Evolutionary conservation across 2,113 vertebrate species (phyloP), one percentile per base, ranked within the genome.

Genomic region (Galeopterus variegatus): DNA sequence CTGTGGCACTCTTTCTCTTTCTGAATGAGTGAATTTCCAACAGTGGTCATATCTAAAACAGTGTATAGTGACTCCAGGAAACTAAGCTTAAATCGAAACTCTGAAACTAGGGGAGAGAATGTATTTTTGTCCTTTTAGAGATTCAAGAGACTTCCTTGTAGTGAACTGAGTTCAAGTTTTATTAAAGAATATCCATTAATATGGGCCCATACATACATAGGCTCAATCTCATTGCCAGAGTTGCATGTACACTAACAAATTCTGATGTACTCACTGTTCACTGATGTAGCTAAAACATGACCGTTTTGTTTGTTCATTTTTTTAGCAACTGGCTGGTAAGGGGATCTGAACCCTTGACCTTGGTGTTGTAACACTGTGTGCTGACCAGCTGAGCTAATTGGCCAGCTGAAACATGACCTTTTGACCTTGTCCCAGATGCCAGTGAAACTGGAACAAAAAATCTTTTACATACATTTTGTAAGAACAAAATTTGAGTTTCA

Each of bases 161-260:
- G 19, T 70, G 75, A 80, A 64, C 24, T 23, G 72, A 88, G 31
- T 94, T 94, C 10, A 50, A 31, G 12, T 90, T 94, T 85, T 69
- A 64, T 48, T 94, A 48, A 86, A 87, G 80, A 73, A 15, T 80
- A 65, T 52, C 11, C 56, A 1, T 54, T 86, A 76, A 10, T 70
- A 14, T 19, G 31, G n/a, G 3, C 33, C 24, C 77, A 23, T 65
- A 31, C 4, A 36, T 28, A 88, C 31, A 80, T 6, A 87, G 33
- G 17, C 18, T 79, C 65, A 33, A 31, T 90, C 96, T 97, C 52
- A 64, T 95, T 80, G 48, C 17, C 54, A 88, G 33, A 87, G 54
- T 50, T 52, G 1, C 41, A 24, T 26, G 4, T 28, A 13, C 62
- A 31, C 13, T 41, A 41, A 41, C 41, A 41, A 41, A 41, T 41